These are phyloP conservation scores for Beris morrisii DNA, from an alignment of 2,888 invertebrate species.

Conservation along the genomic window DNA sequence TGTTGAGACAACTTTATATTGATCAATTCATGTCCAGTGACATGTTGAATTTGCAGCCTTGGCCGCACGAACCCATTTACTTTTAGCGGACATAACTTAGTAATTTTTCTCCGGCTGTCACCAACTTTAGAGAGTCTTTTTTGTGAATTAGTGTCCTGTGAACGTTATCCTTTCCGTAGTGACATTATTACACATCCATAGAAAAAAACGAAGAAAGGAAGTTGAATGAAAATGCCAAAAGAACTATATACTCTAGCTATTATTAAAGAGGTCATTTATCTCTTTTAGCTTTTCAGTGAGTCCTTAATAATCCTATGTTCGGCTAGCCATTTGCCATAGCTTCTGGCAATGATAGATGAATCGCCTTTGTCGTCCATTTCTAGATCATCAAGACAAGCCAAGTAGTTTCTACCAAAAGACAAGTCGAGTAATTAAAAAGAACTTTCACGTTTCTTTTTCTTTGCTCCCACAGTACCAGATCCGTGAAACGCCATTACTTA, in stretches of 20 bases:
- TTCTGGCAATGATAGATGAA: conserved; percentile 10
- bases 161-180: too few species aligned
- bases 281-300: conserved; percentile 4
- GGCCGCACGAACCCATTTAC: too few species aligned
- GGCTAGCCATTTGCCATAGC: not conserved
- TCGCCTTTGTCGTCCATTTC: not conserved
- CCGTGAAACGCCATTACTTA: too few species aligned
- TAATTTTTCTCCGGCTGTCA: too few species aligned
- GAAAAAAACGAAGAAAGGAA: too few species aligned
- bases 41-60: too few species aligned
- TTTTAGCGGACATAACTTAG: too few species aligned
- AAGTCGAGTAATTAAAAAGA: conserved; percentile 36
- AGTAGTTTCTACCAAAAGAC: conserved; percentile 4
- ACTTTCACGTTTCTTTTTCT: conserved; percentile 14
- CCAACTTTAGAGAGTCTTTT: too few species aligned
- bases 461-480: not conserved
- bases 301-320: not conserved
- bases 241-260: conserved; percentile 7
- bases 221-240: not conserved
- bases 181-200: too few species aligned
- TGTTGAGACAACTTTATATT: too few species aligned
- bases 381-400: conserved; percentile 1
- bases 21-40: too few species aligned
- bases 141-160: too few species aligned
- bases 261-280: conserved; percentile 34